Percentiles rank a stretch among this genome's conserved stretches.
These are phyloP conservation scores for Platyrinchus mystaceus DNA, from an alignment of 2,797 vertebrate genomes.

Conservation along the genomic window DNA sequence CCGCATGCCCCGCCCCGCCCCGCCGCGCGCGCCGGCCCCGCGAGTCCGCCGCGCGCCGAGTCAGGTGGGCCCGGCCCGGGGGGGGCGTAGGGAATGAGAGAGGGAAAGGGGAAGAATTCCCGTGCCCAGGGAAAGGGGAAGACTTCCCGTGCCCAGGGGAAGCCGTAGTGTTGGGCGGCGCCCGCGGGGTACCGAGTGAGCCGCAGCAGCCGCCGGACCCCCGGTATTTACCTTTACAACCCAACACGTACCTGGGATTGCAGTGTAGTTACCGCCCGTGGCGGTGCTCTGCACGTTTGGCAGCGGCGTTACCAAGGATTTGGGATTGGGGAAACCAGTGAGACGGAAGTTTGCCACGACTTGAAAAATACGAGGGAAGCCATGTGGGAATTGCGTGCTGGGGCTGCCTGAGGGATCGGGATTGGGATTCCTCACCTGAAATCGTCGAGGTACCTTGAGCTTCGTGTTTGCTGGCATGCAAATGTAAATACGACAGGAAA, in stretches of 20 bases:
- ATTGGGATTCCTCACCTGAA: neutral
- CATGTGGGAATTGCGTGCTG: accelerated
- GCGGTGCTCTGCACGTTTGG: neutral
- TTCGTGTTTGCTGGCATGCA: neutral
- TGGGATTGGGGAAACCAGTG: accelerated
- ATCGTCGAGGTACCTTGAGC: neutral
- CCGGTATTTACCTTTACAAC: accelerated
- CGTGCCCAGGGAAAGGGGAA: neutral
- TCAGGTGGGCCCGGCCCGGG: accelerated
- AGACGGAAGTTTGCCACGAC: neutral
- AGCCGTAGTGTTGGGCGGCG: neutral
- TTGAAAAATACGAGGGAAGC: neutral
- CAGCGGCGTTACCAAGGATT: neutral
- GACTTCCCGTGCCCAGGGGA: neutral
- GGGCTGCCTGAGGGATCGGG: neutral
- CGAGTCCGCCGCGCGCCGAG: accelerated
- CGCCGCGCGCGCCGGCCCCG: neutral
- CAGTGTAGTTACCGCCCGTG: accelerated
- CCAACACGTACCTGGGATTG: accelerated
- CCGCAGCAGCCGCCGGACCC: accelerated
- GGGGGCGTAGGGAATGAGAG: neutral
- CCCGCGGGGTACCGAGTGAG: accelerated
- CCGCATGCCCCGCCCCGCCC: neutral
- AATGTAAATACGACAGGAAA: neutral
- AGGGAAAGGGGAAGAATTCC: too few relatives aligned